Conservation (phyloP, 2,888 invertebrate species). For the Dexiosoma caninum region DNA sequence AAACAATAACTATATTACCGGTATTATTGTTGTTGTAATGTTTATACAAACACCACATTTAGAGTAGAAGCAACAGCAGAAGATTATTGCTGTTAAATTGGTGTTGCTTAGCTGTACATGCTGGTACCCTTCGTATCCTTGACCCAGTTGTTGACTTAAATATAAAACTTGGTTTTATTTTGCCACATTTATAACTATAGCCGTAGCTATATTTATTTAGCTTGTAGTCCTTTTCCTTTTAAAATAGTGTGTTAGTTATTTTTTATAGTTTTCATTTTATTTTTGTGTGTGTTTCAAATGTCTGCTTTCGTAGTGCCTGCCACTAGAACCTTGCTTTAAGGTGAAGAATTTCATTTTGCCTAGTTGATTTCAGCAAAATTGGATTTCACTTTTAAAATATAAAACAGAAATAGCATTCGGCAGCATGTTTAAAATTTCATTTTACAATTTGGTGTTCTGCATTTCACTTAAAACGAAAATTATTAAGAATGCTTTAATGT, state of each 20-base stretch:
- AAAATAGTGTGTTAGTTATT: constrained; percentile 11
- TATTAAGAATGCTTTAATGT: neutral
- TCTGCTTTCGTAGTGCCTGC: constrained; percentile 35
- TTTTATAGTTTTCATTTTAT: constrained; percentile 15
- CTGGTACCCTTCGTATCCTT: constrained; percentile 48
- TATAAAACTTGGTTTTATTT: constrained; percentile 51
- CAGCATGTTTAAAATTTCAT: constrained; percentile 57
- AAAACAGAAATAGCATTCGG: constrained; percentile 55
- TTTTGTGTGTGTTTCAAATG: no score
- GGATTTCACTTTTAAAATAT: constrained; percentile 50
- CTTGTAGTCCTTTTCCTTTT: constrained; percentile 16
- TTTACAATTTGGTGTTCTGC: constrained; percentile 22
- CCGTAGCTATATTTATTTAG: constrained; percentile 4
- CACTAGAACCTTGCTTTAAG: constrained; percentile 35
- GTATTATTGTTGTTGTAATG: neutral
- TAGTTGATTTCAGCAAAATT: constrained; percentile 49
- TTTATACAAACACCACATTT: constrained; percentile 31
- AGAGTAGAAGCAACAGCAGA: constrained; percentile 18
- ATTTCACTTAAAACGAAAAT: constrained; percentile 22
- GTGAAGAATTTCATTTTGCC: constrained; percentile 40
- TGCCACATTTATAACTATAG: no score
- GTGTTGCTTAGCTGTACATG: constrained; percentile 39
- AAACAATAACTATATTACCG: constrained; percentile 19
- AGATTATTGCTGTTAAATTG: constrained; percentile 57
- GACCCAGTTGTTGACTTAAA: constrained; percentile 56